phyloP scores from a whole-genome alignment of 2,888 invertebrate species.

The Hirtodrosophila duncani region DNA sequence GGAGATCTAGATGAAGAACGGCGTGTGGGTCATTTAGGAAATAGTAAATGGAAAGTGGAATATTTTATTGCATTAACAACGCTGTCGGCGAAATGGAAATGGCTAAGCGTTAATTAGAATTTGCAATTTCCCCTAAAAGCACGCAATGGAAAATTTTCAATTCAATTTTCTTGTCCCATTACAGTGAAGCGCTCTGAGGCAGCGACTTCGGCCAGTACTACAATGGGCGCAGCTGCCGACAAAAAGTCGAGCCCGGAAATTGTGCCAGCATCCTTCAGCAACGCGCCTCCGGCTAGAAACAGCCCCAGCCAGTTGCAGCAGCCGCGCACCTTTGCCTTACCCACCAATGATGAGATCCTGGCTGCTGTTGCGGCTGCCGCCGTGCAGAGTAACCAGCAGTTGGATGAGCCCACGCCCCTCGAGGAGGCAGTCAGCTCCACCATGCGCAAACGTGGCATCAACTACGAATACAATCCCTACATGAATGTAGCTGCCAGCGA shows the following conservation, averaged over 20 bases:
- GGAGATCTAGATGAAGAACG: background rate
- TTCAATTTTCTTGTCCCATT: constrained; percentile 36
- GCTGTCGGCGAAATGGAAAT: constrained; percentile 47
- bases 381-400: constrained; percentile 60
- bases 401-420: constrained; percentile 46
- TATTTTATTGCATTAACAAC: constrained; percentile 60
- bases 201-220: constrained; percentile 34
- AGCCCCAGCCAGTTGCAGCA: constrained; percentile 13
- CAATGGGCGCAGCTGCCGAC: constrained; percentile 57
- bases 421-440: constrained; percentile 58
- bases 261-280: constrained; percentile 71
- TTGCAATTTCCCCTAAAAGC: constrained; percentile 33
- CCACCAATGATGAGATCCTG: constrained; percentile 68
- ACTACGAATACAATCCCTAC: constrained; percentile 64
- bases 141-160: constrained; percentile 41
- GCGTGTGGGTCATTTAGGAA: too few relatives aligned
- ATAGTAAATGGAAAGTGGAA: too few relatives aligned
- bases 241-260: constrained; percentile 76
- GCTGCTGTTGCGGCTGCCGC: constrained; percentile 75
- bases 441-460: constrained; percentile 76
- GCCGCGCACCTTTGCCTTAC: constrained; percentile 48
- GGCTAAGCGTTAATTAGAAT: constrained; percentile 20
- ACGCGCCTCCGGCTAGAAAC: constrained; percentile 53
- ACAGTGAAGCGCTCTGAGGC: constrained; percentile 49
- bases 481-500: constrained; percentile 26